Evolutionary conservation across 2,888 invertebrate genomes (phyloP), one percentile per base, ranked within the genome.

Genomic region (Catocala fraxini): DNA sequence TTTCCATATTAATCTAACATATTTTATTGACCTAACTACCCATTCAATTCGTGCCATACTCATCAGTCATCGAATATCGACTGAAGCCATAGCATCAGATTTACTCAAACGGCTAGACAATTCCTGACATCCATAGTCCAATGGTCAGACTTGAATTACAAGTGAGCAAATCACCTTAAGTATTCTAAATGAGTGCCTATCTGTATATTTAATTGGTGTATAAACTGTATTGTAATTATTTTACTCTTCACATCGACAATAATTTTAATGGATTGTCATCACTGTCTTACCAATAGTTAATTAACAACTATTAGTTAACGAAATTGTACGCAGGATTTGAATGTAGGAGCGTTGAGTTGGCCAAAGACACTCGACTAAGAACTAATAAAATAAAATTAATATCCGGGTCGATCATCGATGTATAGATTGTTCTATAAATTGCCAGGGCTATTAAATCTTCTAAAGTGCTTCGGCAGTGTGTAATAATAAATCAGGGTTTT

Each of bases 121-220:
- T 39, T 39, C 0, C 6, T 39, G 9, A 39, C 9, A 9, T 6
- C 6, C 6, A 39, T 39, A 15, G 25, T 47, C 13, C 25, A 13
- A 47, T 47, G 47, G 7, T 47, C 25, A 33, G 9, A 47, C 25
- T 25, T 11, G 7, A 9, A 11, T 9, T 9, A 10, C 47, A 25
- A 47, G 25, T 25, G 5, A 13, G 13, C 47, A 25, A 25, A 10
- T 25, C 15, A 7, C 15, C 53, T 71, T 72, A 63, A 60, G 56
- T 64, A 79, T 76, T 77, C 77, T 79, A 77, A 77, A 77, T 39
- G 74, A 77, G 77, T 77, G 77, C 77, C 77, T 77, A 68, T 57
- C 35, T 73, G 63, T 70, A 68, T 65, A 55, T 70, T 56, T 70
- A 77, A 76, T 73, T 60, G 67, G 42, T 78, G 58, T 65, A 41